A percentile compares a stretch with the other conserved stretches of the same genome.
Conservation (phyloP, 2,797 vertebrate genomes). For the Gephyroberyx darwinii region DNA sequence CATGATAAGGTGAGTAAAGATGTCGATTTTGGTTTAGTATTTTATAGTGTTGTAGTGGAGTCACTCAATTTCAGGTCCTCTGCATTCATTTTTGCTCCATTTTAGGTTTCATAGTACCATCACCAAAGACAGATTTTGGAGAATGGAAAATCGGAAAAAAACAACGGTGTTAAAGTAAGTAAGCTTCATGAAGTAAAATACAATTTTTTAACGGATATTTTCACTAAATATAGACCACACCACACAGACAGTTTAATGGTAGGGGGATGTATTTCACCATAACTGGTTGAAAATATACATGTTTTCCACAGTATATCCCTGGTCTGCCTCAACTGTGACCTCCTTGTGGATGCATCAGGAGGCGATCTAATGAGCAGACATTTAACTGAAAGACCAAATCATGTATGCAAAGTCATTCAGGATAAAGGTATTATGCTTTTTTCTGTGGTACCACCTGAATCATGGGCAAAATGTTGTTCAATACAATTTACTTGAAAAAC, state of each 20-base stretch:
- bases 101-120: constrained; percentile 91
- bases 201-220: neutral
- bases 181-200: neutral
- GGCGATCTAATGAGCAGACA: constrained; percentile 93
- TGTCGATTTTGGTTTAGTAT: neutral
- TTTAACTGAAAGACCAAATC: constrained; percentile 86
- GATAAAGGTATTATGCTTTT: constrained; percentile 79
- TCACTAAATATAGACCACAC: neutral
- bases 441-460: constrained; percentile 7
- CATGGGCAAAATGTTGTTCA: neutral
- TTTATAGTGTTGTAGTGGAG: neutral
- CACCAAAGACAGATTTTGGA: constrained; percentile 87
- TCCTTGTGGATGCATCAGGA: constrained; percentile 84
- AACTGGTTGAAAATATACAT: neutral
- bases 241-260: neutral
- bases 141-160: constrained; percentile 81
- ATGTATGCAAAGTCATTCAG: constrained; percentile 89
- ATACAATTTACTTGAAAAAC: constrained; percentile 31
- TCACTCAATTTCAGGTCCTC: neutral
- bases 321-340: constrained; percentile 94
- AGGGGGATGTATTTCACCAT: neutral
- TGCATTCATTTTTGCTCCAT: constrained; percentile 14
- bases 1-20: constrained; percentile 88
- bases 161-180: constrained; percentile 84
- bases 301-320: constrained; percentile 84